Base-by-base conservation (phyloP, 2,888 invertebrate species). In the Lottia scabra region DNA sequence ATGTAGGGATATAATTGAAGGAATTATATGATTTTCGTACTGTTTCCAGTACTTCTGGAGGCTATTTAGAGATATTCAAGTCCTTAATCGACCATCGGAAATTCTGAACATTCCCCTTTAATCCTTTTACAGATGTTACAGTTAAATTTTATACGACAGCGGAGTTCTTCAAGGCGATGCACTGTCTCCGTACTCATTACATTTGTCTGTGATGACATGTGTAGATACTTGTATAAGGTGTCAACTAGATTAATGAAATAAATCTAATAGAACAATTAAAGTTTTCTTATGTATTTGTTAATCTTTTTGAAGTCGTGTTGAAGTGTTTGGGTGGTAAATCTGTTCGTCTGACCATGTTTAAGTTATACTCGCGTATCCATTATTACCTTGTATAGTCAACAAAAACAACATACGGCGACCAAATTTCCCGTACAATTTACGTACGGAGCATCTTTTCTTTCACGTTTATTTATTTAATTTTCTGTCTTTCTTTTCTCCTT, bases 321-420 rank as follows among this genome's bases (percentile, higher is more conserved):
- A 23, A 56, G 23, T 23, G 56, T 56, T 56, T 56, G 56, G 13
- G 38, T 38, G 56, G 23, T 56, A 56, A 56, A 56, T 56, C 56
- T 56, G 19, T 56, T 56, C 56, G 56, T 56, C 56, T 56, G 56
- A 23, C 19, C 56, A 56, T 56, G 23, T 56, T 56, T 56, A 23
- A 56, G 19, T 56, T 23, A n/a, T 19, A 23, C 19, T 19, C 19
- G 19, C 56, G 56, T 23, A 19, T 13, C 56, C 23, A 19, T 56
- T 56, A 56, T 56, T 56, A 56, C 19, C 23, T 56, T 56, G 56
- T 56, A 23, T 56, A 56, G 56, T 56, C 56, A 56, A 56, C 56
- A 56, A 56, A 19, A 56, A 56, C 56, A 56, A 56, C 56, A 56
- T 23, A 23, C 19, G 23, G 56, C 23, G 23, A 15, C 23, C 56